These are phyloP conservation scores for Dromaius novaehollandiae DNA, from an alignment of 2,113 vertebrate genomes.

Conservation along the genomic window DNA sequence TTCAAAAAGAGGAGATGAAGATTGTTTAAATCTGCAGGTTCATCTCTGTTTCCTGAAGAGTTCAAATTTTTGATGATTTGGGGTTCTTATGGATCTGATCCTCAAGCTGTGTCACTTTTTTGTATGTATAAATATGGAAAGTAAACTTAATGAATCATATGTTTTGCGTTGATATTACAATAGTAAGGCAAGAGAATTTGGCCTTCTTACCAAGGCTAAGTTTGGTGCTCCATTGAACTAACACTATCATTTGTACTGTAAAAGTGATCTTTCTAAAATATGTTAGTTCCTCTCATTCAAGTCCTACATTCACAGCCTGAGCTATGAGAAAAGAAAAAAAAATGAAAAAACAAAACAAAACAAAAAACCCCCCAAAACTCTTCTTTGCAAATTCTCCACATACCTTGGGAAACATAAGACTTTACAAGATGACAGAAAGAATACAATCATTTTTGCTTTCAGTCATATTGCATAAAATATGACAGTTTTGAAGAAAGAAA, in stretches of 20 bases:
- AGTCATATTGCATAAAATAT: conserved; percentile 32
- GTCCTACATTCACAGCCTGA: not conserved
- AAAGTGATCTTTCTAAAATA: not conserved
- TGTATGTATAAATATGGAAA: not conserved
- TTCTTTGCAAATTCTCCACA: conserved; percentile 5
- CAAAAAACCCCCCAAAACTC: not conserved
- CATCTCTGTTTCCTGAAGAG: not conserved
- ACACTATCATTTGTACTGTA: not conserved
- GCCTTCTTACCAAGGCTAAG: not conserved
- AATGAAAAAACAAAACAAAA: not conserved
- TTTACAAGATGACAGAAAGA: conserved; percentile 54
- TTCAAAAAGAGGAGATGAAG: not conserved
- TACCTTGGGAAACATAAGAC: conserved; percentile 6
- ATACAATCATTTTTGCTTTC: conserved; percentile 44
- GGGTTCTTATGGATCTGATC: not conserved
- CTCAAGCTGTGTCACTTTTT: not conserved
- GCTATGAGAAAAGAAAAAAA: not conserved
- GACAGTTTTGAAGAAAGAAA: conserved; percentile 62
- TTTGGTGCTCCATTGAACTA: not conserved
- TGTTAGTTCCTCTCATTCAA: not conserved
- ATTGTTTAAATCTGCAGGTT: not conserved
- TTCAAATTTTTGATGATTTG: not conserved
- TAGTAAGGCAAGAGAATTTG: not conserved
- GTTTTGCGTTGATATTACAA: not conserved
- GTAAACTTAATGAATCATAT: not conserved